Evolutionary conservation across 2,113 vertebrate genomes (phyloP).

Genomic region (Calidris pygmaea): DNA sequence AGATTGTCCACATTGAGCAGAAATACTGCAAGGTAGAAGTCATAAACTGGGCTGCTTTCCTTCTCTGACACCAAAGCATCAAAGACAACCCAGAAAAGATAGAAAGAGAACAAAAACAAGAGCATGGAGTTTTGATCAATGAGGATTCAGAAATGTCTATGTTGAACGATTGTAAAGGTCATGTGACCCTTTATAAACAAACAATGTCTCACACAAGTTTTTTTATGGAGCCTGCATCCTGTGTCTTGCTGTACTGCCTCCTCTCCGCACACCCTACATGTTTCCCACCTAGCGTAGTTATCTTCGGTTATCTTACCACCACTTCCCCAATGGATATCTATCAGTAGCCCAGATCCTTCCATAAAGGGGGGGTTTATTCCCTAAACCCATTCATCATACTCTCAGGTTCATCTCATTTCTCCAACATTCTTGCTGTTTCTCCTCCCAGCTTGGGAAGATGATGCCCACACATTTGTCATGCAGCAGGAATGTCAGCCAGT

Average conservation of each 20-base stretch:
- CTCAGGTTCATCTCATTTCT: neutral
- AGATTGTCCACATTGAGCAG: neutral
- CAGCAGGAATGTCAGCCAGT: constrained; percentile 9
- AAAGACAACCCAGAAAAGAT: neutral
- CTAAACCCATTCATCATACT: neutral
- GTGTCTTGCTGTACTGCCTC: neutral
- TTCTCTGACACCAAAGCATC: neutral
- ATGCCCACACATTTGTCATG: constrained; percentile 1
- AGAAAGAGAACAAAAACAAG: neutral
- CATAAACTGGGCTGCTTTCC: neutral
- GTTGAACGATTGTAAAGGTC: neutral
- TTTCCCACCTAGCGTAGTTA: neutral
- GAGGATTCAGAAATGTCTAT: neutral
- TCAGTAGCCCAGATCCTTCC: neutral
- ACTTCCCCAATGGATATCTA: neutral
- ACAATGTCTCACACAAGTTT: neutral
- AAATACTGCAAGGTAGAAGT: neutral
- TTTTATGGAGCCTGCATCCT: neutral
- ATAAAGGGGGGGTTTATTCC: neutral
- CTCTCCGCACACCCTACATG: neutral
- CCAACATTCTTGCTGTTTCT: neutral
- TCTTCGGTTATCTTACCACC: neutral
- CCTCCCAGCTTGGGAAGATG: neutral
- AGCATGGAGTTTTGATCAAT: neutral
- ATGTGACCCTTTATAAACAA: neutral